Conservation (phyloP, 2,113 vertebrate genomes). For the Hylia prasina region DNA sequence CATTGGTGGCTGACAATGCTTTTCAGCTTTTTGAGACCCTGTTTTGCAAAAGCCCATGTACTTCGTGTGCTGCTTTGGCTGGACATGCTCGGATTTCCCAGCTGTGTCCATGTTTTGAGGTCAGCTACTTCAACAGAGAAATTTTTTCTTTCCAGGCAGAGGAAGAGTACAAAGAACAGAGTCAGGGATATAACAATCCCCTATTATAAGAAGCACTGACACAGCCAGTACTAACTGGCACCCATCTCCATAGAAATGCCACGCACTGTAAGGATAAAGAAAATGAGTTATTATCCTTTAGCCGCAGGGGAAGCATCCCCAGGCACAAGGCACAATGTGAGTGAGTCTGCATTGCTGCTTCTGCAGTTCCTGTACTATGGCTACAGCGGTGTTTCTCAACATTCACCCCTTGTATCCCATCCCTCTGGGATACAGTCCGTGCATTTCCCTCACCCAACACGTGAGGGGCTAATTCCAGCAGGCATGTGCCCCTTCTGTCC, state of each 20-base stretch:
- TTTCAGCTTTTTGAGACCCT: background rate
- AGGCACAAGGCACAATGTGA: constrained; percentile 13
- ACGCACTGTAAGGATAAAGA: constrained; percentile 27
- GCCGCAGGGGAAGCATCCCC: background rate
- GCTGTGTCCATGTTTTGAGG: constrained; percentile 3
- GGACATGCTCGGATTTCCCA: background rate
- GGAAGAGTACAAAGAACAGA: constrained; percentile 21
- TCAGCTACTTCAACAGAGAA: constrained; percentile 10
- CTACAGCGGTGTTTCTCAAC: constrained; percentile 1
- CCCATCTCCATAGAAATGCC: constrained; percentile 54
- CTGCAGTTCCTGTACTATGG: constrained; percentile 4
- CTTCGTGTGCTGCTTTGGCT: background rate
- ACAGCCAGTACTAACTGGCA: constrained; percentile 38
- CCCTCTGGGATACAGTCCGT: background rate
- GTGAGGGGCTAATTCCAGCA: background rate
- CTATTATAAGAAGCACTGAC: background rate
- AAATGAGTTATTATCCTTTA: constrained; percentile 49
- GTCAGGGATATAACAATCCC: constrained; percentile 36
- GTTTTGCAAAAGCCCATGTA: background rate
- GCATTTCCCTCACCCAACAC: background rate
- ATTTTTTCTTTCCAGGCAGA: constrained; percentile 17
- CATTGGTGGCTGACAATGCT: background rate
- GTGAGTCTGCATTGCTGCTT: background rate
- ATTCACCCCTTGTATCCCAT: background rate
- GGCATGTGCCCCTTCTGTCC: background rate